Base-by-base conservation (phyloP, 2,888 invertebrate genomes). In the Tetheella fluctuosa region DNA sequence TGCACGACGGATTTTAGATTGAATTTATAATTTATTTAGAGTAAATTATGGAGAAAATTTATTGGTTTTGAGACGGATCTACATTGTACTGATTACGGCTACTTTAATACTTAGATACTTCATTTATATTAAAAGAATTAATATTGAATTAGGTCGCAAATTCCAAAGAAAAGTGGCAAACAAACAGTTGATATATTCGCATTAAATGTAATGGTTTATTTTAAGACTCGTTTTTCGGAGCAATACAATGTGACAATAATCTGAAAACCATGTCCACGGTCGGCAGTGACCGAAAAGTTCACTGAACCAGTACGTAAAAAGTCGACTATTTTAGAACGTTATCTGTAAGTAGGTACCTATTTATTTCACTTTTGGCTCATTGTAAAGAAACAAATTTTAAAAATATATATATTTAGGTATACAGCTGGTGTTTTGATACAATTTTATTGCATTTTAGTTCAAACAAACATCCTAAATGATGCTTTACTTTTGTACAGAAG, bases 251-350 rank as follows among this genome's bases (percentile, higher is more conserved):
- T 74, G 70, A 69, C 71, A 71, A 76, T 68, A 68, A 69, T 69
- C 71, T 71, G 63, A 59, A 77, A 81, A 77, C 73, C n/a, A 70
- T 73, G 78, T 65, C 77, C 68, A 68, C 65, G 73, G 67, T 76
- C 77, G 78, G 61, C 72, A 70, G 73, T 80, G 84, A 84, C 85
- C 80, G 80, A 71, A 68, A 80, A 81, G 85, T 83, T 86, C 84
- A 83, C 69, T 84, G 85, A 86, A 85, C 86, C 79, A 76, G 64
- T 62, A 76, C 73, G 70, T 69, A 76, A 76, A 77, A 79, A 73
- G 68, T 66, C 61, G 58, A 72, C 73, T 81, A 77, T 77, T 78
- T 79, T 76, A 65, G 74, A 73, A 72, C 68, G 62, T 67, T 64
- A 68, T 59, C 60, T 25, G n/a, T n/a, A n/a, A n/a, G n/a, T n/a